Evolutionary conservation across 2,113 vertebrate genomes (phyloP).

Genomic region (Gallinago media): DNA sequence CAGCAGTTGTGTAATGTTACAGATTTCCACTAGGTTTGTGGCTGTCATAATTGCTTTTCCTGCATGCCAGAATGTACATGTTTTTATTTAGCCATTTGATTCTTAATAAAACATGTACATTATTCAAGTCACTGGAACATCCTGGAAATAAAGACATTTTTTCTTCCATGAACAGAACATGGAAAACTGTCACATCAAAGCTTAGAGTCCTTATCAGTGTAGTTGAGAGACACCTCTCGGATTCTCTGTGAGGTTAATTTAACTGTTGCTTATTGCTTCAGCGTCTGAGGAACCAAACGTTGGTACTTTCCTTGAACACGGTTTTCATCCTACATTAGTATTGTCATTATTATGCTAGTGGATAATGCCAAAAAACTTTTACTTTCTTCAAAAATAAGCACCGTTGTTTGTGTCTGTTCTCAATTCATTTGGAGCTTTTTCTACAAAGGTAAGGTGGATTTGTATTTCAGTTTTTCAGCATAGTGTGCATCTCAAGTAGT

Average conservation of each 20-base stretch:
- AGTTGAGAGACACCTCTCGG: background rate
- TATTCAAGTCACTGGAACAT: background rate
- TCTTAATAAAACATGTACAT: background rate
- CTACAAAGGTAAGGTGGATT: background rate
- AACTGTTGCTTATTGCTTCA: background rate
- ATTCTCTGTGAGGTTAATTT: background rate
- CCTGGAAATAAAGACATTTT: background rate
- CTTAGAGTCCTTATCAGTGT: background rate
- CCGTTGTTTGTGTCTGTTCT: background rate
- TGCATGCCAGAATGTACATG: background rate
- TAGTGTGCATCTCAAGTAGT: background rate
- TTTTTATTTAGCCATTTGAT: background rate
- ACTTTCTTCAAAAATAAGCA: background rate
- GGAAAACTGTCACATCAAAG: background rate
- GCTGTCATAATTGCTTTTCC: constrained; percentile 7
- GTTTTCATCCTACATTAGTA: background rate
- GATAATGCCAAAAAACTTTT: background rate
- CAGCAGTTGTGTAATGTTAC: background rate
- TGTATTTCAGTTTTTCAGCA: background rate
- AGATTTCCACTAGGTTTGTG: background rate
- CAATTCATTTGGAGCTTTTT: background rate
- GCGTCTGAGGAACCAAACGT: background rate
- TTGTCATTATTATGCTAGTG: background rate
- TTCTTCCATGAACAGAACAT: background rate
- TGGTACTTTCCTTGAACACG: background rate